Conservation (phyloP, 2,888 invertebrate species). For the Apamea crenata region DNA sequence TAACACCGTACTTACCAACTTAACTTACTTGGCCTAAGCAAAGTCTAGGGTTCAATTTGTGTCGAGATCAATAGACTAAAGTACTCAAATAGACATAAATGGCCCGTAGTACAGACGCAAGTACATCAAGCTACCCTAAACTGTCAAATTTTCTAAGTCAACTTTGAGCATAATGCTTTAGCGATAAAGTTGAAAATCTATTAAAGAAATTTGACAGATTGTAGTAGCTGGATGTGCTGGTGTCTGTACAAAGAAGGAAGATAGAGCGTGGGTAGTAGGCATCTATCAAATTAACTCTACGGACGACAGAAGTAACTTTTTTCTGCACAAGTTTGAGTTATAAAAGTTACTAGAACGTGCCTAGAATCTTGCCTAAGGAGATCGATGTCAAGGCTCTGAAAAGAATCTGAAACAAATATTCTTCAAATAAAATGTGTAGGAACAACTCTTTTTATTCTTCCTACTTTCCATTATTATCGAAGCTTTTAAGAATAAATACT, state of each 20-base stretch:
- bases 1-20: background rate
- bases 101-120: background rate
- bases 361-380: background rate
- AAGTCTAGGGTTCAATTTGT: background rate
- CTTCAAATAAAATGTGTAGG: background rate
- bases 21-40: background rate
- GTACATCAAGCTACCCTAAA: no score
- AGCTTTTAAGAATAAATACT: no score
- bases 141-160: no score
- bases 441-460: background rate
- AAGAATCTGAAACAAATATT: background rate
- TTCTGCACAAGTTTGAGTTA: constrained; percentile 9
- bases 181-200: no score
- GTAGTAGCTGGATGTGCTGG: no score
- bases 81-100: background rate
- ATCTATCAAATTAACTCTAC: constrained; percentile 8
- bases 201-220: no score
- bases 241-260: background rate
- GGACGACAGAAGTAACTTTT: constrained; percentile 9
- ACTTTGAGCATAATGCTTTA: no score
- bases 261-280: constrained; percentile 2
- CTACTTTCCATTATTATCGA: background rate
- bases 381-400: background rate
- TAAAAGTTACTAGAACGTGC: constrained; percentile 36
- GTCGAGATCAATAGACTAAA: background rate